Conservation (phyloP, 1,140 invertebrate genomes). For the Apocrypta bakeri region DNA sequence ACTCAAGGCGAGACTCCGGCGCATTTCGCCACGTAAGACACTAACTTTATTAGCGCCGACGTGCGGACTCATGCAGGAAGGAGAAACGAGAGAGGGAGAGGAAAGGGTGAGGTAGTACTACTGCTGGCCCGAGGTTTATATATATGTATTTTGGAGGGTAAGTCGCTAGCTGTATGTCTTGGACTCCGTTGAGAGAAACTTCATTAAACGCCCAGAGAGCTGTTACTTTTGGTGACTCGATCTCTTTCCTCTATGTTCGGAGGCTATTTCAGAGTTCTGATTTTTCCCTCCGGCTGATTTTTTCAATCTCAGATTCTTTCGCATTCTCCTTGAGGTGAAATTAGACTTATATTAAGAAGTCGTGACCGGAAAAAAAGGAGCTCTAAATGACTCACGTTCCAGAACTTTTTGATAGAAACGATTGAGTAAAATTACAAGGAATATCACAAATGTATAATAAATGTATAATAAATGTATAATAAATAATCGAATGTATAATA, state of each 20-base stretch:
- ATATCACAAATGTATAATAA: too few relatives aligned
- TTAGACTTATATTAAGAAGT: too few relatives aligned
- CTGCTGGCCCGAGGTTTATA: neutral
- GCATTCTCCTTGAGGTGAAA: too few relatives aligned
- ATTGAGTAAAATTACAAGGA: too few relatives aligned
- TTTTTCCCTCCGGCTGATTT: neutral
- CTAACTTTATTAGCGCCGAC: constrained; percentile 42
- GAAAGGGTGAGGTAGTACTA: neutral
- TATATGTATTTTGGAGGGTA: constrained; percentile 20
- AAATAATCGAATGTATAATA: too few relatives aligned
- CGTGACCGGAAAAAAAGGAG: neutral
- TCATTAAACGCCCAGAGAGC: constrained; percentile 28
- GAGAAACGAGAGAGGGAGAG: neutral
- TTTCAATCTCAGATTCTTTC: neutral
- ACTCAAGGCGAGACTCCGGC: neutral
- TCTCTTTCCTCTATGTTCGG: neutral
- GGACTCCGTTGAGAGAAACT: constrained; percentile 24
- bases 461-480: too few relatives aligned
- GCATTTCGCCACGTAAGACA: constrained; percentile 48
- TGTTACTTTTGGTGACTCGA: neutral
- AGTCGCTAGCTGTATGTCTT: constrained; percentile 5
- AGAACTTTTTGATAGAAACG: too few relatives aligned
- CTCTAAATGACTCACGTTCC: neutral
- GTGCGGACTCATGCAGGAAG: constrained; percentile 7
- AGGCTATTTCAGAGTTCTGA: neutral